phyloP scores from a whole-genome alignment of 2,888 invertebrate species.

The Eubasilissa splendida region DNA sequence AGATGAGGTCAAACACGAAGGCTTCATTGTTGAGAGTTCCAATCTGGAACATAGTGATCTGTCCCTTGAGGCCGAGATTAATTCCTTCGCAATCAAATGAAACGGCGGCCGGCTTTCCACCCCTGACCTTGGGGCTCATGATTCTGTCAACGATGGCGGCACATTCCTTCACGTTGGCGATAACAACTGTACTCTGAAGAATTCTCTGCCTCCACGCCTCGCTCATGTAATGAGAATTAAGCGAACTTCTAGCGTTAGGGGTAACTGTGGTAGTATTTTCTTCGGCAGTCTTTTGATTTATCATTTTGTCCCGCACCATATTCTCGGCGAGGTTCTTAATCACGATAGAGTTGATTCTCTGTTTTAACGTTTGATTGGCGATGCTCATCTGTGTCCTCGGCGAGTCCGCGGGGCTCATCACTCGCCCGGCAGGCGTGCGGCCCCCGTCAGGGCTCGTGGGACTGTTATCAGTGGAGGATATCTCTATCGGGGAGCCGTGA shows the following conservation, averaged over 20 bases:
- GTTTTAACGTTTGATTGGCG: conserved; percentile 86
- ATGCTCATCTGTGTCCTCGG: conserved; percentile 70
- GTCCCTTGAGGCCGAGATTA: conserved; percentile 90
- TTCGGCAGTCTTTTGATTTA: conserved; percentile 60
- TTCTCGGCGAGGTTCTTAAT: conserved; percentile 93
- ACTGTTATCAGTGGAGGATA: conserved; percentile 61
- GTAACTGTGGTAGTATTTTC: conserved; percentile 66
- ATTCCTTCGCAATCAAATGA: conserved; percentile 96
- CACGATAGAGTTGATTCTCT: conserved; percentile 89
- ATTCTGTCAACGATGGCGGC: conserved; percentile 83
- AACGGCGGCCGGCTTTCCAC: conserved; percentile 75
- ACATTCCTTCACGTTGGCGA: conserved; percentile 86
- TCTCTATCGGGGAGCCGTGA: conserved; percentile 55
- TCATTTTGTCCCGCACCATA: conserved; percentile 73
- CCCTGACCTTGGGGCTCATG: conserved; percentile 71
- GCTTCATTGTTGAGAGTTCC: conserved; percentile 88
- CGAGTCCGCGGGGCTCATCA: conserved; percentile 72
- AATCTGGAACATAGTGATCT: conserved; percentile 88
- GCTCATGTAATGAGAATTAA: conserved; percentile 71
- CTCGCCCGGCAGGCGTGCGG: conserved; percentile 67
- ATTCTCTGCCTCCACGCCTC: conserved; percentile 88
- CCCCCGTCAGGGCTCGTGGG: conserved; percentile 70
- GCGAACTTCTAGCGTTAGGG: conserved; percentile 67
- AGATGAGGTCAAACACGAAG: conserved; percentile 90
- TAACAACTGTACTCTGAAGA: conserved; percentile 86